Evolutionary conservation across 2,797 vertebrate genomes (phyloP).

Genomic region (Karalla daura): DNA sequence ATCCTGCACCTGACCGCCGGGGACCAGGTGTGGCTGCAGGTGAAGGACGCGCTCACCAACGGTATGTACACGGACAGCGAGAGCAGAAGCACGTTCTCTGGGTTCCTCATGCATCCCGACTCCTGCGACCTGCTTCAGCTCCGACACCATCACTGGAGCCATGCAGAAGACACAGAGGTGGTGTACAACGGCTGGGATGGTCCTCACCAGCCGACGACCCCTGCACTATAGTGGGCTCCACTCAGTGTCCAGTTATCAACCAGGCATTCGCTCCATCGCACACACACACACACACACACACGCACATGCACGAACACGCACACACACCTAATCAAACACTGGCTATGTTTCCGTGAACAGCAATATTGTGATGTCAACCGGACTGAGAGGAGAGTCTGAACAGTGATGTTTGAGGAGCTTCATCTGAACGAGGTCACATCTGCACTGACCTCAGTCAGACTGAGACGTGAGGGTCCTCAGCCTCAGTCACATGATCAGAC

Average conservation of each 20-base stretch:
- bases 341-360: too few relatives aligned
- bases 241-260: conserved; percentile 10
- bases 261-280: background rate
- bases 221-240: background rate
- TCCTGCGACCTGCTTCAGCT: conserved; percentile 41
- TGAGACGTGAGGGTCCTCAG: too few relatives aligned
- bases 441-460: too few relatives aligned
- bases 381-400: too few relatives aligned
- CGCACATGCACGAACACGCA: conserved; percentile 52
- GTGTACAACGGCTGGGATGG: conserved; percentile 6
- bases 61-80: conserved; percentile 58
- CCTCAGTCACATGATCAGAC: too few relatives aligned
- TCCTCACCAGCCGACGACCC: background rate
- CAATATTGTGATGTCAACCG: too few relatives aligned
- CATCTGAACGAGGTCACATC: too few relatives aligned
- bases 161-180: rapidly evolving
- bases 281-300: too few relatives aligned
- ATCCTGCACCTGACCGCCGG: conserved; percentile 59
- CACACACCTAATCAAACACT: conserved; percentile 51
- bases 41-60: conserved; percentile 65
- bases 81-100: conserved; percentile 76
- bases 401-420: too few relatives aligned
- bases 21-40: conserved; percentile 80
- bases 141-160: background rate
- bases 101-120: conserved; percentile 79